Evolutionary conservation across 2,113 vertebrate genomes (phyloP), one percentile per base, ranked within the genome.

Genomic region (Mugil cephalus): DNA sequence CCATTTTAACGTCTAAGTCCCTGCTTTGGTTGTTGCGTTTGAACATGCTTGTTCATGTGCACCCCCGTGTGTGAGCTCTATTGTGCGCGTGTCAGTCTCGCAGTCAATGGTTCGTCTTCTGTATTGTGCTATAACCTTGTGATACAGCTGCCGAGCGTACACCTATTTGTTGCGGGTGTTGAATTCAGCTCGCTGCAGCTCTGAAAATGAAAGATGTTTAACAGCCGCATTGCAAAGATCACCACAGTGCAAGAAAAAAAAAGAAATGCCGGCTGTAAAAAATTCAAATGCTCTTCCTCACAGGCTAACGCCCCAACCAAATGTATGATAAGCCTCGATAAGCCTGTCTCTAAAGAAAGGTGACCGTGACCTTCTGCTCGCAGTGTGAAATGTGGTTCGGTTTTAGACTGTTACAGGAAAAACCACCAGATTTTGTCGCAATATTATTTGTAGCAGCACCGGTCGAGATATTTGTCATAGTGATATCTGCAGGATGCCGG

Each of bases 321-420:
- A 73, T 73, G 24, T 17, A 17, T 10, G n/a, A n/a, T n/a, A n/a
- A n/a, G n/a, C 19, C 30, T 61, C 30, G 17, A 13, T 21, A 43
- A 30, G n/a, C 64, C 4, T 1, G 12, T 1, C 34, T 38, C 24
- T 48, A 0, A 38, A 52, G 46, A 55, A 8, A 42, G 13, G 24
- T 40, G 59, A 79, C 74, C 63, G 70, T 74, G 38, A 75, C 24
- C 6, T 52, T 46, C 6, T 36, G 53, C 53, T 36, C 21, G 36
- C 9, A 56, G 63, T 4, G 24, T 19, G 9, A 21, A 19, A n/a
- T 15, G 19, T 9, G 14, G 9, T 61, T 10, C 19, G 11, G 19
- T 2, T 40, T 40, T 52, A 6, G 30, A 3, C 1, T 43, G 5
- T 39, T 53, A 13, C 15, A 43, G 17, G 6, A 8, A 3, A 24